phyloP scores from a whole-genome alignment of 2,113 vertebrate species.

The Gopherus evgoodei region DNA sequence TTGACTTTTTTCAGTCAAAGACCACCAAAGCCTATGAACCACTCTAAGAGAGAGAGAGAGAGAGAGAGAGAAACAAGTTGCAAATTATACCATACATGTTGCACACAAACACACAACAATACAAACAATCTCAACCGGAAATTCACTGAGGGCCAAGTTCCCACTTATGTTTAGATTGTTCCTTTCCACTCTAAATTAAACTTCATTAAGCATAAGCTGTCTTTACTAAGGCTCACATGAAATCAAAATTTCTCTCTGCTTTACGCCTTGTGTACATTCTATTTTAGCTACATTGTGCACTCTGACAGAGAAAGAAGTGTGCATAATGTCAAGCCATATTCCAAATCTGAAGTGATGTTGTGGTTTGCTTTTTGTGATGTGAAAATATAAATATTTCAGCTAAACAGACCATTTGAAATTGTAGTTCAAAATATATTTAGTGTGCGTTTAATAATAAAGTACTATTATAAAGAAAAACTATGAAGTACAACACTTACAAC shows the following conservation, averaged over 20 bases:
- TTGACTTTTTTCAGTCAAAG: slow-evolving; percentile 52
- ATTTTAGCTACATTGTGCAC: not conserved
- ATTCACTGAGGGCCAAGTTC: not conserved
- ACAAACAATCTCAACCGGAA: slow-evolving; percentile 25
- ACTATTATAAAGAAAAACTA: not conserved
- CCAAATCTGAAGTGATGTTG: slow-evolving; percentile 20
- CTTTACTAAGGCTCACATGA: slow-evolving; percentile 31
- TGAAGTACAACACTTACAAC: not conserved
- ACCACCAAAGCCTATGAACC: slow-evolving; percentile 57
- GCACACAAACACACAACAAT: slow-evolving; percentile 3
- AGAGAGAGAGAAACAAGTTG: not conserved
- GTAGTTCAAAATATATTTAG: not conserved
- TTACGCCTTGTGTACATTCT: accelerated
- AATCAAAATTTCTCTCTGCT: slow-evolving; percentile 26
- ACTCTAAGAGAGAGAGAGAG: not conserved
- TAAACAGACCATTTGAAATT: not conserved
- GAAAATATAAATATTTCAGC: slow-evolving; percentile 43
- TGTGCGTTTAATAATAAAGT: accelerated
- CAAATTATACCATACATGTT: not conserved
- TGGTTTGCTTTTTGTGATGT: slow-evolving; percentile 2
- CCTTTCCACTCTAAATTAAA: slow-evolving; percentile 65
- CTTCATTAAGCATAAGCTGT: slow-evolving; percentile 2
- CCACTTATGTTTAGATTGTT: slow-evolving; percentile 45
- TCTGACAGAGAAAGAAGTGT: not conserved
- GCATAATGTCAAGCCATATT: slow-evolving; percentile 2